Evolutionary conservation across 2,113 vertebrate species (phyloP), one percentile per base, ranked within the genome.

Genomic region (Malurus elegans): DNA sequence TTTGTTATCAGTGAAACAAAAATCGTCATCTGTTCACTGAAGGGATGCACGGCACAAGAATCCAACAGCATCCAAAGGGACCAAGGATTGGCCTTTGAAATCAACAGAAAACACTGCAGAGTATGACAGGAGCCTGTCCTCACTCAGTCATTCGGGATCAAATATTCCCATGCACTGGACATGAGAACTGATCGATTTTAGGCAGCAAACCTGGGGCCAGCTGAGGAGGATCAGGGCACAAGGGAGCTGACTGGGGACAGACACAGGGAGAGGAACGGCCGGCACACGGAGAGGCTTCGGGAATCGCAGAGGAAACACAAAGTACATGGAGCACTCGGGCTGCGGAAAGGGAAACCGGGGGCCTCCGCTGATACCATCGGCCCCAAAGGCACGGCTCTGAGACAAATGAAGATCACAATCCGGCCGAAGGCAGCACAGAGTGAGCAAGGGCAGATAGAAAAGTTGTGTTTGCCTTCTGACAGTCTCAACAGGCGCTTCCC

Each of bases 331-430:
- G 91, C 84, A 21, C 79, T 93, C 7, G 72, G 40, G 79, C 60
- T 87, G 75, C 79, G 73, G 94, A 94, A 95, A 89, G 94, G 92
- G 92, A 93, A 95, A 76, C 32, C 48, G 3, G 65, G 93, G 96
- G 89, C 95, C 92, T 88, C 95, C n/a, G 74, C 90, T 82, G 92
- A 95, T 44, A 53, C 76, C 74, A 86, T 79, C 72, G 92, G 70
- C 44, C 92, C 92, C 67, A 74, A 47, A 75, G 88, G 75, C 95
- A 81, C 6, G 73, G 50, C 73, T 82, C 79, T 72, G 8, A 94
- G 79, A 90, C 78, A 90, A 86, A 81, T 7, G 70, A 32, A 79
- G 70, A 87, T 58, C 79, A 16, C 25, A 40, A 89, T 36, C 88
- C 18, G 0, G 21, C 45, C 2, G 61, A 66, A 78, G 79, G 92